Conservation (phyloP, 2,888 invertebrate genomes). For the Operophtera brumata region DNA sequence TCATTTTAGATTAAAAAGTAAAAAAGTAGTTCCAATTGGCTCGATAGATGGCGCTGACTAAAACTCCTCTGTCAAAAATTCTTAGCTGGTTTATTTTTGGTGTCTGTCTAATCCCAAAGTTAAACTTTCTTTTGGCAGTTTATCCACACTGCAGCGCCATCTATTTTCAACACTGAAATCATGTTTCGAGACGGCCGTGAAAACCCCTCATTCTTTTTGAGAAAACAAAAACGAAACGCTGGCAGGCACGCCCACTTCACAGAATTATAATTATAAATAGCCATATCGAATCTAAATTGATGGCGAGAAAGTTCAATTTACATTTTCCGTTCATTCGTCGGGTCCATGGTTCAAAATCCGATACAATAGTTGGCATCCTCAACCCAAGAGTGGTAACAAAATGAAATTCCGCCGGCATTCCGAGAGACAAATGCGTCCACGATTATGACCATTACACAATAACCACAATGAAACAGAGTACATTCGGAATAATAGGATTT, state of each 20-base stretch:
- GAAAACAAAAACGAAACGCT: background rate
- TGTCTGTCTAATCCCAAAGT: no score
- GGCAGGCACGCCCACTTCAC: background rate
- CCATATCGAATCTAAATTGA: background rate
- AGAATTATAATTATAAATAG: background rate
- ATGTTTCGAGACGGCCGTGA: no score
- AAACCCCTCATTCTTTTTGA: background rate
- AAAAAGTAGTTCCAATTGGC: no score
- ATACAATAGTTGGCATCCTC: slow-evolving; percentile 8
- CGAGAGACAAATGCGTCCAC: slow-evolving; percentile 48
- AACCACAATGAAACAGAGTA: slow-evolving; percentile 37
- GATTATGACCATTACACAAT: slow-evolving; percentile 43
- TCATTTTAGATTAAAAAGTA: no score
- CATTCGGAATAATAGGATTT: background rate
- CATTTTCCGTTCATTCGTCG: background rate
- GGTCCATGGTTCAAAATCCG: no score
- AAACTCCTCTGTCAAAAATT: no score
- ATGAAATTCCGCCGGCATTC: slow-evolving; percentile 74
- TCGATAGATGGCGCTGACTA: no score
- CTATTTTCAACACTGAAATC: no score
- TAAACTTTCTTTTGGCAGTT: no score
- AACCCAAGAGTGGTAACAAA: slow-evolving; percentile 59
- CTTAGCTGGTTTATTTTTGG: no score
- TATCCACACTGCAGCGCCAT: no score
- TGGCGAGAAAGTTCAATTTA: background rate